Percentiles rank a stretch among this genome's conserved stretches.
Conservation (phyloP, 2,888 invertebrate species). For the Amblyjoppa proteus region DNA sequence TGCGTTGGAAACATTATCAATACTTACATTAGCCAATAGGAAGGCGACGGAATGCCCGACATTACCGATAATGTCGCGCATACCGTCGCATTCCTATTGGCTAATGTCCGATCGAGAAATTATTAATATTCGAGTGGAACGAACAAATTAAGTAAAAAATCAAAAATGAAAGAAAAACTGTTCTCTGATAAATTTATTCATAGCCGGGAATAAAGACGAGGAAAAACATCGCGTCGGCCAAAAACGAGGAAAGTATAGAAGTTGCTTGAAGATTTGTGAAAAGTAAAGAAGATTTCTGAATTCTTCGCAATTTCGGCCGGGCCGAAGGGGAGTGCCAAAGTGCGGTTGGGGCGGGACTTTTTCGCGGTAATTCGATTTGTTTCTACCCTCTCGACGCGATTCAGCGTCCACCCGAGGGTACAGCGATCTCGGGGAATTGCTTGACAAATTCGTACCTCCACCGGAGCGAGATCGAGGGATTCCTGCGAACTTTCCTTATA, state of each 20-base stretch:
- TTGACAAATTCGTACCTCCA: constrained; percentile 76
- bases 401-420: constrained; percentile 46
- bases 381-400: constrained; percentile 74
- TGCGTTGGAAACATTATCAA: background rate
- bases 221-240: background rate
- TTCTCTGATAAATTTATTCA: constrained; percentile 3
- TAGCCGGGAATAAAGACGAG: constrained; percentile 5
- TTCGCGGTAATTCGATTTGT: constrained; percentile 80
- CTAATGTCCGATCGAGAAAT: constrained; percentile 30
- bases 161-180: background rate
- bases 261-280: background rate
- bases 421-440: constrained; percentile 77
- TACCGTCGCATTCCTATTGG: constrained; percentile 45
- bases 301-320: background rate
- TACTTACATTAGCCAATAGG: no score
- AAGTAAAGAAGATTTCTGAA: background rate
- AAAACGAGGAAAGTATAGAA: no score
- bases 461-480: constrained; percentile 28
- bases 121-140: constrained; percentile 22
- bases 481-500: constrained; percentile 8
- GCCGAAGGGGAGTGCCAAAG: constrained; percentile 46
- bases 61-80: constrained; percentile 49
- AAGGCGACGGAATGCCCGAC: no score
- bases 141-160: constrained; percentile 3
- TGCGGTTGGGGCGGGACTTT: constrained; percentile 59